These are phyloP conservation scores for Grantiella picta DNA, from an alignment of 2,113 vertebrate genomes.

Conservation along the genomic window DNA sequence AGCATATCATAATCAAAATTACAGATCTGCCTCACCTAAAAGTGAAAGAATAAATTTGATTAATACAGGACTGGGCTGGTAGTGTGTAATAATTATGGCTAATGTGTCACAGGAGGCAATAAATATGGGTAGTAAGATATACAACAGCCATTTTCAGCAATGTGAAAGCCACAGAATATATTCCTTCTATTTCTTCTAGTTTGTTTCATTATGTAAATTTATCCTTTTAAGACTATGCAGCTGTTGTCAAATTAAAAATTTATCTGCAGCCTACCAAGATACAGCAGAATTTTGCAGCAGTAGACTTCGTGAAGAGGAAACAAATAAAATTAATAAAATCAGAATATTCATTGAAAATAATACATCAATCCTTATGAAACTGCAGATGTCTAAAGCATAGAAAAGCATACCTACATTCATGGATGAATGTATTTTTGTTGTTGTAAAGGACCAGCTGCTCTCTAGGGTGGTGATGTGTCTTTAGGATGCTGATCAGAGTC, in stretches of 20 bases:
- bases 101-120: slow-evolving; percentile 12
- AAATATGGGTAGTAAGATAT: not conserved
- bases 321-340: slow-evolving; percentile 47
- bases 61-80: not conserved
- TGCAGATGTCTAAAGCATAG: not conserved
- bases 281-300: not conserved
- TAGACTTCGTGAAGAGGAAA: not conserved
- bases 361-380: not conserved
- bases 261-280: slow-evolving; percentile 22
- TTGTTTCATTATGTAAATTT: slow-evolving; percentile 27
- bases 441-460: not conserved
- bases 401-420: not conserved
- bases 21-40: slow-evolving; percentile 4
- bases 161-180: not conserved
- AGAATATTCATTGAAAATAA: slow-evolving; percentile 28
- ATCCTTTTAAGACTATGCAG: slow-evolving; percentile 20
- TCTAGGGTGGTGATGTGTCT: not conserved
- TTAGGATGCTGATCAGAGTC: not conserved
- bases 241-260: slow-evolving; percentile 44
- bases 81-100: slow-evolving; percentile 22
- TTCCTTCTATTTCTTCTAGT: not conserved
- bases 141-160: not conserved
- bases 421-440: not conserved
- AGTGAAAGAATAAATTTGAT: slow-evolving; percentile 16
- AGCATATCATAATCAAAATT: not conserved